These are phyloP conservation scores for Maconellicoccus hirsutus DNA, from an alignment of 1,140 invertebrate species.

Conservation along the genomic window DNA sequence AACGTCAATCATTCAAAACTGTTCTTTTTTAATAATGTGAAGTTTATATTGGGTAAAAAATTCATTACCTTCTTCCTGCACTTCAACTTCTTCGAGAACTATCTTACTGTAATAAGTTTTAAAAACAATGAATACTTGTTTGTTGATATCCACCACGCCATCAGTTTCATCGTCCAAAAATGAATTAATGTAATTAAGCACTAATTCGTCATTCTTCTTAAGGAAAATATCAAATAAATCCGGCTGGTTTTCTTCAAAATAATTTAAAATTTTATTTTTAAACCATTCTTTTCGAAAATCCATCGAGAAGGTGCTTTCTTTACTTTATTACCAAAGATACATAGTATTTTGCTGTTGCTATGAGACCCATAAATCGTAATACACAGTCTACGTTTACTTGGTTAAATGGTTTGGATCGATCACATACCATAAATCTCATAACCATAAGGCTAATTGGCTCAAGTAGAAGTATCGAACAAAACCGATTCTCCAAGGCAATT, in stretches of 20 bases:
- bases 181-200: background rate
- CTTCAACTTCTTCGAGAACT: conserved; percentile 3
- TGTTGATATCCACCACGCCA: background rate
- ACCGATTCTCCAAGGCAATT: no score
- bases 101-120: conserved; percentile 17
- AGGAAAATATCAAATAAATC: background rate
- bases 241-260: background rate
- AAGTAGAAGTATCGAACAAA: no score
- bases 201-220: background rate
- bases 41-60: no score
- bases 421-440: no score
- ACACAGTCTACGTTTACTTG: no score
- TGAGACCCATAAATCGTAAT: no score
- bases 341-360: background rate
- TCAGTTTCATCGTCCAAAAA: conserved; percentile 1
- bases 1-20: no score
- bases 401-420: no score
- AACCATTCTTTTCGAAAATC: conserved; percentile 16
- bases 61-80: conserved; percentile 16
- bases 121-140: background rate
- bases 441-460: no score
- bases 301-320: background rate
- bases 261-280: background rate
- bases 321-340: no score
- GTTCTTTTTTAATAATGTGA: no score